Conservation (phyloP, 2,113 vertebrate genomes). For the Haplochromis vanheusdeni region DNA sequence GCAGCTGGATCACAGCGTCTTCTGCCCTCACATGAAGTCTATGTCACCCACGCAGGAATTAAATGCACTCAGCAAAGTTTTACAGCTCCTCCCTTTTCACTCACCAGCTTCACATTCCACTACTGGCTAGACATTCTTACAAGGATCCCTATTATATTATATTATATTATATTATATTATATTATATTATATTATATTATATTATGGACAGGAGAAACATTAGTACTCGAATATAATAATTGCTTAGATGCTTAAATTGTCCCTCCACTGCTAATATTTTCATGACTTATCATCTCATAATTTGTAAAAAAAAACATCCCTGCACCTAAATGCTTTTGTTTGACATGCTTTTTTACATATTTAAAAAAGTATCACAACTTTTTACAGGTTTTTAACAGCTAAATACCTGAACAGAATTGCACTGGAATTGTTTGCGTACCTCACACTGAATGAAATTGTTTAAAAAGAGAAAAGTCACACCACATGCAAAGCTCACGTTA, state of each 20-base stretch:
- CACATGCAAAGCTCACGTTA: not conserved
- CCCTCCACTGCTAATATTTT: not conserved
- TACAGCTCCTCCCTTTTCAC: conserved; percentile 18
- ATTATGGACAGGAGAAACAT: not conserved
- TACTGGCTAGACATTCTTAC: not conserved
- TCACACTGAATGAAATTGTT: not conserved
- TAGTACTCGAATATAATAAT: not conserved
- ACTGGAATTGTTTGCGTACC: not conserved
- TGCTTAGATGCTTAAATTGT: not conserved
- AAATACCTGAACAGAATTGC: not conserved
- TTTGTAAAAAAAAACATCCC: not conserved
- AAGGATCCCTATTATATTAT: not conserved
- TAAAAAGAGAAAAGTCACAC: not conserved
- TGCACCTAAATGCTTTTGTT: not conserved
- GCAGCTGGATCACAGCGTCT: not conserved
- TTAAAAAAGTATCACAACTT: not conserved
- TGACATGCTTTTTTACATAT: not conserved
- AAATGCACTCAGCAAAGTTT: not conserved
- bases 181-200: not conserved
- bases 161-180: not conserved
- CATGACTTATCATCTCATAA: not conserved
- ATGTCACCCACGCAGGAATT: not conserved
- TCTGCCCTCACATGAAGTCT: not conserved
- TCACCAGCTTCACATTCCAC: not conserved
- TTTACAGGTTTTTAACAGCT: not conserved